Evolutionary conservation across 2,888 invertebrate species (phyloP), one percentile per base, ranked within the genome.

Genomic region (Furcula furcula): DNA sequence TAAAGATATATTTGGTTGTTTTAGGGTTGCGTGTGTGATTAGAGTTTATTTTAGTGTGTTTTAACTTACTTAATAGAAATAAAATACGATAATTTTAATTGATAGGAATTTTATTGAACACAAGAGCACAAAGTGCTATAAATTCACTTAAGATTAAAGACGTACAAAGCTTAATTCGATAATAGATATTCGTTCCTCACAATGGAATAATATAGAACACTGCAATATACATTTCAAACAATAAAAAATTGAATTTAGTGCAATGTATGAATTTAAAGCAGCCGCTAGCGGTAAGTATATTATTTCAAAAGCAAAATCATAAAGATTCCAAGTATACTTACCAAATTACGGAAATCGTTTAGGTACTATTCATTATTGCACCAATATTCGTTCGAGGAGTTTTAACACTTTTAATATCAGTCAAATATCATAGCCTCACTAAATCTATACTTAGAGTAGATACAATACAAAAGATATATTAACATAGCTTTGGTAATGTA

Each of bases 101-200:
- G 29, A 54, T 54, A 65, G 45, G 45, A 59, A 59, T 68, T 76
- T 77, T 76, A 76, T 72, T 77, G 70, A 78, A 76, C 76, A 76
- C 72, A 70, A 71, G 60, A 67, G 71, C 76, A 73, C 70, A 58
- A 40, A 40, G 72, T 71, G 68, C 67, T 58, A 54, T 65, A 62
- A 69, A 70, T 68, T 68, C 61, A 65, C 60, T 61, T 55, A 57
- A 36, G 34, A 55, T 21, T 57, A 46, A 59, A 53, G 52, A 52
- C 40, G 40, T 68, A 66, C 54, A 61, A 66, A 61, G 65, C 63
- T 60, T 56, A 59, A 53, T 40, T 42, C 50, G 40, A 50, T 40
- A 33, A 25, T 26, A 22, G 39, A 50, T 57, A 55, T 58, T 52
- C 44, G 44, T 43, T 37, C 41, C 39, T 53, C 33, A 31, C 40